Evolutionary conservation across 2,888 invertebrate species (phyloP).

Genomic region (Heliconius erato): DNA sequence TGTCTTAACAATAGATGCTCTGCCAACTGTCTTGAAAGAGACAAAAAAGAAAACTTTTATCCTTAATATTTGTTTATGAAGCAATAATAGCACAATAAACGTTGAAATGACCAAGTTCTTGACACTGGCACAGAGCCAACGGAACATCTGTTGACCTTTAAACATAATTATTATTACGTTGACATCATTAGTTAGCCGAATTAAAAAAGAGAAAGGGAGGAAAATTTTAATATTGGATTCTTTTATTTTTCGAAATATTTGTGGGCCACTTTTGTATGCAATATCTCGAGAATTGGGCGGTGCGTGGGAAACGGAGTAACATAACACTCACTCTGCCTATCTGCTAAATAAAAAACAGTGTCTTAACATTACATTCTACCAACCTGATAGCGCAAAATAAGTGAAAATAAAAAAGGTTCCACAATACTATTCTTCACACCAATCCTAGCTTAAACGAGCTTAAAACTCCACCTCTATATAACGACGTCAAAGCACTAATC

Average conservation of each 20-base stretch:
- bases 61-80: background rate
- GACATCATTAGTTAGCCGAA: constrained; percentile 9
- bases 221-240: background rate
- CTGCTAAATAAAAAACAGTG: background rate
- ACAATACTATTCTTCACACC: background rate
- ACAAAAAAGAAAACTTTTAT: background rate
- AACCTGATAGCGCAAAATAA: background rate
- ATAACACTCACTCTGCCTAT: background rate
- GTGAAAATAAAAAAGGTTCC: background rate
- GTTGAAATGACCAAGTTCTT: constrained; percentile 4
- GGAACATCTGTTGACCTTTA: constrained; percentile 7
- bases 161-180: background rate
- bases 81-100: constrained; percentile 11
- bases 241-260: background rate
- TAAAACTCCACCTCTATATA: background rate
- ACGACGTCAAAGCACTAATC: constrained; percentile 9
- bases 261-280: too few relatives aligned
- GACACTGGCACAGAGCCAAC: background rate
- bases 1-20: too few relatives aligned
- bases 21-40: too few relatives aligned
- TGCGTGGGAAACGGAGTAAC: background rate
- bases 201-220: background rate
- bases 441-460: constrained; percentile 2
- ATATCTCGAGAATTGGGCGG: background rate
- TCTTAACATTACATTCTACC: background rate